phyloP scores from a whole-genome alignment of 1,140 invertebrate genomes.

The Saccostrea cuccullata region DNA sequence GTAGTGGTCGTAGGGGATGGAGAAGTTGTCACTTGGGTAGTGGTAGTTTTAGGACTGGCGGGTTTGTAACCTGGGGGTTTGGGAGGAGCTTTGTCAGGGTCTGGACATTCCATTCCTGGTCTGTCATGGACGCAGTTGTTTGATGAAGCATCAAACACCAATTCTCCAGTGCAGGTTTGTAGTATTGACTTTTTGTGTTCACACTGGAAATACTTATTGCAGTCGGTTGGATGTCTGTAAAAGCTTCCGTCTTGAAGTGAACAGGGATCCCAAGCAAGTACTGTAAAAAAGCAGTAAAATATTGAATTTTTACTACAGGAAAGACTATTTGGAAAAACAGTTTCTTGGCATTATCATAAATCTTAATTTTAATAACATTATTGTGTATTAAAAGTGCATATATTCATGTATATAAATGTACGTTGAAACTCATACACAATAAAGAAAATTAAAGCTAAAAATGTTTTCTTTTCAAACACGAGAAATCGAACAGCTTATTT shows the following conservation, averaged over 20 bases:
- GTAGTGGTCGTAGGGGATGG: not conserved
- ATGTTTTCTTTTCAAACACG: not conserved
- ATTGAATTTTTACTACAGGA: no score
- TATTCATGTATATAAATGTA: not conserved
- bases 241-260: slow-evolving; percentile 43
- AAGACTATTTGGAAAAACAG: no score
- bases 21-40: not conserved
- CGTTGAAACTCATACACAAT: not conserved
- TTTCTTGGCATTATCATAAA: no score
- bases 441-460: not conserved
- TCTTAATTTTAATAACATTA: no score
- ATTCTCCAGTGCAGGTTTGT: slow-evolving; percentile 48
- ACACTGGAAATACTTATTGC: slow-evolving; percentile 57
- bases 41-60: not conserved
- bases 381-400: no score
- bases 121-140: slow-evolving; percentile 53
- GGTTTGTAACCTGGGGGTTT: slow-evolving; percentile 34
- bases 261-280: slow-evolving; percentile 54
- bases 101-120: slow-evolving; percentile 46
- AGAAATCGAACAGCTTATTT: no score
- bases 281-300: slow-evolving; percentile 8
- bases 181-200: slow-evolving; percentile 47
- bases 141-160: slow-evolving; percentile 49
- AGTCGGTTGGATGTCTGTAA: slow-evolving; percentile 51
- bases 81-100: slow-evolving; percentile 43